phyloP scores from a whole-genome alignment of 2,888 invertebrate genomes.

The Drosophila kanekoi region DNA sequence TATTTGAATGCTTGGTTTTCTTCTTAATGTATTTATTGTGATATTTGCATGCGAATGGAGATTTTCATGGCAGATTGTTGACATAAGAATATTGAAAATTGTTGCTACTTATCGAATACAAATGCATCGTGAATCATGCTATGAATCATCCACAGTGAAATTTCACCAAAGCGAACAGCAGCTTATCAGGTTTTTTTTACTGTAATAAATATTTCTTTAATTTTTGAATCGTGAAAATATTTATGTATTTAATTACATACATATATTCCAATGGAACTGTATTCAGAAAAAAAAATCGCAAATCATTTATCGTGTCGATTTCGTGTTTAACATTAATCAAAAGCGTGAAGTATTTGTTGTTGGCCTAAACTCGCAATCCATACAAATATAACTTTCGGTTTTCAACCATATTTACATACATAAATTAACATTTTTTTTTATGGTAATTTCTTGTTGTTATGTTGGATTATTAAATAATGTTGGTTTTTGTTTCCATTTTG shows the following conservation, averaged over 20 bases:
- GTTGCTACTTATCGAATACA: background rate
- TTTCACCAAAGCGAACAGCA: too few species aligned
- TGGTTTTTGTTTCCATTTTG: constrained; percentile 20
- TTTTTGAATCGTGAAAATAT: too few species aligned
- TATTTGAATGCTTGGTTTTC: constrained; percentile 23
- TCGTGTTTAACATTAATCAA: constrained; percentile 11
- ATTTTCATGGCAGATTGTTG: background rate
- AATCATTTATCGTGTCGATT: constrained; percentile 29
- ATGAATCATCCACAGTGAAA: too few species aligned
- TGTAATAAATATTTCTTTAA: too few species aligned
- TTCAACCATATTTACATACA: constrained; percentile 33
- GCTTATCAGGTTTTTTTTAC: too few species aligned
- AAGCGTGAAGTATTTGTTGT: constrained; percentile 3
- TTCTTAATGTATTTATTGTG: constrained; percentile 32
- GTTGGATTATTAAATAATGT: constrained; percentile 35
- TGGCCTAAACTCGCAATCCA: constrained; percentile 7
- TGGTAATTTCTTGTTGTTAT: constrained; percentile 20
- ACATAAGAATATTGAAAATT: background rate
- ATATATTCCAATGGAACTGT: background rate
- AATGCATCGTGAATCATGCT: too few species aligned
- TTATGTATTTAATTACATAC: too few species aligned
- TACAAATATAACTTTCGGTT: constrained; percentile 63
- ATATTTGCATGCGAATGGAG: constrained; percentile 26
- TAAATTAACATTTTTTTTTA: constrained; percentile 38
- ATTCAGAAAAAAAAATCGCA: constrained; percentile 15